Conservation (phyloP, 2,888 invertebrate species). For the Anoncus sp. region DNA sequence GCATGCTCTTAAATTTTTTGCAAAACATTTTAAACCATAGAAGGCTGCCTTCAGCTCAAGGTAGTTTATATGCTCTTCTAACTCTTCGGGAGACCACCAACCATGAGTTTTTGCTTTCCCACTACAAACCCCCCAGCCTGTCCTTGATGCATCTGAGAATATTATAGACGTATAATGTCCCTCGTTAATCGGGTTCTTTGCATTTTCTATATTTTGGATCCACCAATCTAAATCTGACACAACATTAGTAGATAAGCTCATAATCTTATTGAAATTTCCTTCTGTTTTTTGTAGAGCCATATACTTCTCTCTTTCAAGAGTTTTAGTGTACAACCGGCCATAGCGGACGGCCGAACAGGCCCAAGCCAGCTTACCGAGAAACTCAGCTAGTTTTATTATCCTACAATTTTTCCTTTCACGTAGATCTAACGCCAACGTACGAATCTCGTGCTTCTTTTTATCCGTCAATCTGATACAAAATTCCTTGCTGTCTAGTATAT, state of each 20-base stretch:
- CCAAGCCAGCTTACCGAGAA: conserved; percentile 57
- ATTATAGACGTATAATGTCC: too few species aligned
- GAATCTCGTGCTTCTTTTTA: too few species aligned
- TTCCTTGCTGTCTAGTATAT: conserved; percentile 41
- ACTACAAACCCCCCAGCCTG: conserved; percentile 30
- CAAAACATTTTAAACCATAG: conserved; percentile 38
- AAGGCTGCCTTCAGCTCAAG: conserved; percentile 37
- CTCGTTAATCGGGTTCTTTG: conserved; percentile 3
- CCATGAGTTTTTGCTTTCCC: conserved; percentile 22
- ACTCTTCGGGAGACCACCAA: conserved; percentile 19
- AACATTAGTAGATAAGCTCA: too few species aligned
- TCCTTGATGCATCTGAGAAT: conserved; percentile 38
- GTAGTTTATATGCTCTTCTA: conserved; percentile 38
- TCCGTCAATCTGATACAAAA: too few species aligned
- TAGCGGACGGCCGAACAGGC: conserved; percentile 69
- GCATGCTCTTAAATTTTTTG: background rate
- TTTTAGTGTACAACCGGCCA: conserved; percentile 65
- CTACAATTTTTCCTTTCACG: conserved; percentile 34
- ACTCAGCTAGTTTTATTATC: conserved; percentile 44
- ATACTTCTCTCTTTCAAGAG: background rate
- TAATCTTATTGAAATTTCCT: too few species aligned
- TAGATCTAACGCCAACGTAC: too few species aligned
- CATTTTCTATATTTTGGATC: conserved; percentile 20
- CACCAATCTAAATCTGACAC: conserved; percentile 38
- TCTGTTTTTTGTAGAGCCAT: too few species aligned